Evolutionary conservation across 1,140 invertebrate species (phyloP).

Genomic region (Diorhabda elongata): DNA sequence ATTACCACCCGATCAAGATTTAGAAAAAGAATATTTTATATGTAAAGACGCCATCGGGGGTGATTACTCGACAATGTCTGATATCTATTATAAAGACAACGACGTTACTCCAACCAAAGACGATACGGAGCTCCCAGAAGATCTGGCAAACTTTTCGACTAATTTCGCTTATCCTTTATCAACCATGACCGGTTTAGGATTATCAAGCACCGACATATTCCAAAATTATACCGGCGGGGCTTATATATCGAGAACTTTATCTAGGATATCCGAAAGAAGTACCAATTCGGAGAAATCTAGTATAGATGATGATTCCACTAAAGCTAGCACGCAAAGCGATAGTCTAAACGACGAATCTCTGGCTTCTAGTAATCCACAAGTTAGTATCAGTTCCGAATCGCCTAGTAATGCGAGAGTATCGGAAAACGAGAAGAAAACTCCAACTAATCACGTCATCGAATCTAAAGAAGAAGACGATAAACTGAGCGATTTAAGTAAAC

Average conservation of each 20-base stretch:
- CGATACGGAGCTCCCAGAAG: slow-evolving; percentile 66
- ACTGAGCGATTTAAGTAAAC: slow-evolving; percentile 27
- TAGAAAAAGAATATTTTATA: slow-evolving; percentile 50
- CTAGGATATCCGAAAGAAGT: slow-evolving; percentile 79
- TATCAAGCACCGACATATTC: slow-evolving; percentile 56
- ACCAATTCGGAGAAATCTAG: slow-evolving; percentile 80
- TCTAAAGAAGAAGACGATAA: slow-evolving; percentile 22
- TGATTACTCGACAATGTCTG: slow-evolving; percentile 35
- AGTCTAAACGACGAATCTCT: slow-evolving; percentile 79
- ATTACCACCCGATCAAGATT: slow-evolving; percentile 68
- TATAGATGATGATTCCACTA: slow-evolving; percentile 79
- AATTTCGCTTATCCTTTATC: slow-evolving; percentile 64
- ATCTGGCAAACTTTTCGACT: slow-evolving; percentile 67
- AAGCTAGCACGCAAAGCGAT: slow-evolving; percentile 70
- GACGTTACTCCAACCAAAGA: slow-evolving; percentile 48
- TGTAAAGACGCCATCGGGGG: slow-evolving; percentile 39
- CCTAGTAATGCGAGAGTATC: slow-evolving; percentile 64
- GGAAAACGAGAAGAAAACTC: slow-evolving; percentile 41
- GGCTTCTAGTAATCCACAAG: slow-evolving; percentile 76
- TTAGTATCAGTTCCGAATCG: slow-evolving; percentile 78
- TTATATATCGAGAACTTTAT: slow-evolving; percentile 74
- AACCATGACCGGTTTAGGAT: slow-evolving; percentile 51
- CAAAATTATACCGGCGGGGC: slow-evolving; percentile 62
- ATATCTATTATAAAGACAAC: slow-evolving; percentile 54
- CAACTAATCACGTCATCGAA: slow-evolving; percentile 24